Base-by-base conservation (phyloP, 2,888 invertebrate species). In the Unio pictorum region DNA sequence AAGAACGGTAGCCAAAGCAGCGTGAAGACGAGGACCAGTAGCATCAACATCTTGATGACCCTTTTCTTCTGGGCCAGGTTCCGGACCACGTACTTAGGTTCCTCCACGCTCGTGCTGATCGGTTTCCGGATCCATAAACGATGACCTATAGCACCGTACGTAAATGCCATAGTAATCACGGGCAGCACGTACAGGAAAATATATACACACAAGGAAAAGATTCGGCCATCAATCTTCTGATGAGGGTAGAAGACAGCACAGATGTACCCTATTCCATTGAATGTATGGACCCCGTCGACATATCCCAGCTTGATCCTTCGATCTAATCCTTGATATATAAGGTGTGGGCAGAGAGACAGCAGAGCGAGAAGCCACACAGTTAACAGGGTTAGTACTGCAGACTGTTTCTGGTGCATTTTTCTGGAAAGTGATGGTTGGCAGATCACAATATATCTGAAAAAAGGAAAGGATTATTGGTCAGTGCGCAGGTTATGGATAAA, bases 1-100 rank as follows among this genome's bases (percentile, higher is more conserved):
- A 86, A 86, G 73, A 85, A 86, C 4, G 86, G 86, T 28, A 85
- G 79, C 86, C 86, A 86, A 11, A 81, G 70, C 20, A 84, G 66
- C 4, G 84, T 81, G 72, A 86, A 86, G 18, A 83, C 76, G 62
- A 81, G 69, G 26, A 86, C 84, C 30, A 86, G 75, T 30, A 81
- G 68, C 30, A 86, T 75, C 61, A 86, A 69, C 79, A 86, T 82
- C 55, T 82, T 80, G 4, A 84, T 84, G 54, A 86, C 76, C 61
- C 80, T 75, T 68, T 81, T 80, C 74, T 83, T 84, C 62, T 84
- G 83, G 34, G 69, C 68, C 7, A 80, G 64, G 30, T 79, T 79
- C 30, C 81, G 73, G n/a, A 69, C 71, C 54, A 75, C 66, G 59
- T 82, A 78, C n/a, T 75, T 64, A 61, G 79, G 73, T 56, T 78